Percentiles rank a stretch among this genome's conserved stretches.
phyloP scores from a whole-genome alignment of 2,113 vertebrate species.

The Rhabdornis inornatus region DNA sequence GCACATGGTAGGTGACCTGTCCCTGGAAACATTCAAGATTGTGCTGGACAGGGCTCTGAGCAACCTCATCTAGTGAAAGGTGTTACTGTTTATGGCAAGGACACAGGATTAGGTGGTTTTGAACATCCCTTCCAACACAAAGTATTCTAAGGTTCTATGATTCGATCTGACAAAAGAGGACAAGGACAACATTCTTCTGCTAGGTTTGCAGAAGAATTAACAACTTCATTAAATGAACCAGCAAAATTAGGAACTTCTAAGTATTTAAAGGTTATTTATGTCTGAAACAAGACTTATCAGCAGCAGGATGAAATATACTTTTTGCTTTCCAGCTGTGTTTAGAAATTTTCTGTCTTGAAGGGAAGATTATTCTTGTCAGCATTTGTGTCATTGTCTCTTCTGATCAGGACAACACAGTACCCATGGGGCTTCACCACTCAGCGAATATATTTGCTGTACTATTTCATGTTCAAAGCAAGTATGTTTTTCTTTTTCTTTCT shows the following conservation, averaged over 20 bases:
- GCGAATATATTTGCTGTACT: neutral
- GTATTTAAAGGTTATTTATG: neutral
- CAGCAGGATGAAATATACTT: neutral
- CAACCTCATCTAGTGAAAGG: neutral
- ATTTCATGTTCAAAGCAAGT: neutral
- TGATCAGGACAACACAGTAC: neutral
- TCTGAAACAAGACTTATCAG: neutral
- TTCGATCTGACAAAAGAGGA: neutral
- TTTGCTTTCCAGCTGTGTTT: neutral
- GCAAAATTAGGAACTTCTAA: neutral
- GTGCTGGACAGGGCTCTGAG: neutral
- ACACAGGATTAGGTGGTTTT: neutral
- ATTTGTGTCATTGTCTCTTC: neutral
- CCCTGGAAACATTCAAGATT: neutral
- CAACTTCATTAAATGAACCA: neutral
- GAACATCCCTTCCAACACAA: neutral
- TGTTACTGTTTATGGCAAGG: neutral
- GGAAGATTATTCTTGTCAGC: neutral
- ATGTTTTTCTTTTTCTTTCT: accelerated
- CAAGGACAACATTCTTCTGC: neutral
- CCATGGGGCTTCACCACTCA: neutral
- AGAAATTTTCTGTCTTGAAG: neutral
- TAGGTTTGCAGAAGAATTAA: neutral
- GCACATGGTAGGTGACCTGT: accelerated
- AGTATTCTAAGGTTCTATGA: neutral